phyloP scores from a whole-genome alignment of 2,888 invertebrate genomes.

The Rhagonycha lutea region DNA sequence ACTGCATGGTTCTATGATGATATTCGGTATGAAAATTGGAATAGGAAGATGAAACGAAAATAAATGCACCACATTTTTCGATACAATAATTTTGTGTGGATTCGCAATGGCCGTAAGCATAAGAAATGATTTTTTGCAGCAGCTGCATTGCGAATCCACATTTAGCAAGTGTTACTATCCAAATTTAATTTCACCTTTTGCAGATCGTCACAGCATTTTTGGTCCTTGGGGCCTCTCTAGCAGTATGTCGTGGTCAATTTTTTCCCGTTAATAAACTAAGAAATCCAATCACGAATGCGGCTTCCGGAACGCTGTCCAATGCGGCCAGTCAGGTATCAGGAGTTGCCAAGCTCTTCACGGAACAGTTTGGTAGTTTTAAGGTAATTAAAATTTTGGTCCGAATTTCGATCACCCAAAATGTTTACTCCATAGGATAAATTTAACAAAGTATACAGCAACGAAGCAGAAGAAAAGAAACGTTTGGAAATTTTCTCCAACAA shows the following conservation, averaged over 20 bases:
- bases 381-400: not conserved
- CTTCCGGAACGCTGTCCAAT: not conserved
- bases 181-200: not conserved
- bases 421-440: conserved; percentile 40
- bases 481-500: conserved; percentile 51
- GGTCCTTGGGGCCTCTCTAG: not conserved
- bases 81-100: no score
- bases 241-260: not conserved
- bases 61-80: no score
- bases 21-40: no score
- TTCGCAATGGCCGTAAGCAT: no score
- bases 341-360: not conserved
- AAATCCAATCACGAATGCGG: not conserved
- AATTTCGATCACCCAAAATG: not conserved
- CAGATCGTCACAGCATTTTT: not conserved
- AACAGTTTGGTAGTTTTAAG: conserved; percentile 19
- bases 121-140: no score
- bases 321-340: not conserved
- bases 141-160: no score
- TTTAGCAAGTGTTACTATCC: not conserved
- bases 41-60: no score
- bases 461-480: conserved; percentile 46
- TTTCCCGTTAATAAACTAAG: not conserved
- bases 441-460: conserved; percentile 46
- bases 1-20: no score